phyloP scores from a whole-genome alignment of 2,797 vertebrate genomes.

The Enteromius unitaeniatus region DNA sequence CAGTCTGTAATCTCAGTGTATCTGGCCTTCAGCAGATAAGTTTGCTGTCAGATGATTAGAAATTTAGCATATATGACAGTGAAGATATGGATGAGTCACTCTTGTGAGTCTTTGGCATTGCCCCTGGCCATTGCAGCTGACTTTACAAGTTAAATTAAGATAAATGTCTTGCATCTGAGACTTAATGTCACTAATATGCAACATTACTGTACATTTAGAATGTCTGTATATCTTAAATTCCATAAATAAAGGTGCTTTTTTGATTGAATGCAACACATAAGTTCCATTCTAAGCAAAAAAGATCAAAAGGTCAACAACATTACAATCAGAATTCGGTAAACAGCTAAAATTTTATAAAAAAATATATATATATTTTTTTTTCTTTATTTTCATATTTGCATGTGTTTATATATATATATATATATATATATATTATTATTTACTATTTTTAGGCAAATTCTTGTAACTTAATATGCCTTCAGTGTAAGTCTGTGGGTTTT shows the following conservation, averaged over 20 bases:
- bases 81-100: constrained; percentile 1
- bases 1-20: constrained; percentile 1
- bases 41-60: not conserved
- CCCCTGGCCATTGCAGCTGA: not conserved
- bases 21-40: not conserved
- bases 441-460: not conserved
- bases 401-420: not conserved
- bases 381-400: not conserved
- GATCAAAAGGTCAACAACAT: not conserved
- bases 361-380: not conserved
- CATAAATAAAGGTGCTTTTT: too few relatives aligned
- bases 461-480: not conserved
- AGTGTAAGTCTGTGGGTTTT: not conserved
- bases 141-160: constrained; percentile 7
- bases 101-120: not conserved
- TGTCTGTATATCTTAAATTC: not conserved
- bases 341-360: not conserved
- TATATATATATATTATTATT: not conserved
- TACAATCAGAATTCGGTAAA: not conserved
- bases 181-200: not conserved
- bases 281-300: not conserved
- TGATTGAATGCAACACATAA: not conserved
- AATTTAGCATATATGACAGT: constrained; percentile 12
- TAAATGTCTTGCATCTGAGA: not conserved
- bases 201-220: not conserved